Base-by-base conservation (phyloP, 2,113 vertebrate species). In the Alces alces region DNA sequence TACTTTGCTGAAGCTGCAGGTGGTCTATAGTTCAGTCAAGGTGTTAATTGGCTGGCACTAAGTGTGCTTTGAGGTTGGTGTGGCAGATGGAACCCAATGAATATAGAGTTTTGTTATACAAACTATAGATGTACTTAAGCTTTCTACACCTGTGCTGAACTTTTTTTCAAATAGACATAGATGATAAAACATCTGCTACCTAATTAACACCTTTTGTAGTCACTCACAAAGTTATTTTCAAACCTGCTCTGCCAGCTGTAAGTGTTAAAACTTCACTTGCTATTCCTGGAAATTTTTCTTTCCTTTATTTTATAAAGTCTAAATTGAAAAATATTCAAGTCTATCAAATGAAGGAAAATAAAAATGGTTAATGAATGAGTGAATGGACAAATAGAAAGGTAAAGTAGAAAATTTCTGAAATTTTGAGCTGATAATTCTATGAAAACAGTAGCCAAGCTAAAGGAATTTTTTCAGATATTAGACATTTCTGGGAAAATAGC, bases 201-300 rank as follows among this genome's bases (percentile, higher is more conserved):
- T 97, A 98, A 98, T 98, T 98, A 98, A 97, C 97, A 98, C 96
- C 89, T 66, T 98, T 98, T 97, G 96, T 96, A 97, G 80, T 96
- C 89, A 96, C 80, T 97, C 93, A 95, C 79, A 97, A 92, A 96
- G 88, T 96, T 95, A 82, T 96, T 97, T 93, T 95, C 73, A 93
- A 92, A 94, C 33, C 61, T 97, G 83, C 57, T 96, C 61, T 91
- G 47, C 73, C 78, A 89, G 64, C 86, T 91, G 47, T 94, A 98
- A 96, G 96, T 96, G 96, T 95, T 96, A 96, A 97, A 97, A 95
- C 2, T 89, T 73, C 70, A 27, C 54, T 86, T 92, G 50, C 52
- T 97, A 91, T 93, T 97, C 21, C 50, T 89, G 52, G 70, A 93
- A 8, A 30, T 89, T 89, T 86, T 78, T 89, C 25, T 61, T 95